A percentile compares a stretch with the other conserved stretches of the same genome.
Conservation (phyloP, 2,888 invertebrate species). For the Dascillus cervinus region DNA sequence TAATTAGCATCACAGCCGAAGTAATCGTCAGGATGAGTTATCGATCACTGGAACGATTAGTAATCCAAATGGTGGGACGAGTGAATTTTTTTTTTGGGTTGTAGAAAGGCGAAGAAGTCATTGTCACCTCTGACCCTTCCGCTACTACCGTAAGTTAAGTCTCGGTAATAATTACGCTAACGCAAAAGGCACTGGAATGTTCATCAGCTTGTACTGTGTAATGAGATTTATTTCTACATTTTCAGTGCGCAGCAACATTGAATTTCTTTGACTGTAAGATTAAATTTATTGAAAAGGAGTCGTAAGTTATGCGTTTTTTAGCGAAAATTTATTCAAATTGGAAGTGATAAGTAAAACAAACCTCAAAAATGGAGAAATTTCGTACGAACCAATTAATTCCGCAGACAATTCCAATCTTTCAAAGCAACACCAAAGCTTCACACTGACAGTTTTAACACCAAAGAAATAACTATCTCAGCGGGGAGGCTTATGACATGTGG, state of each 20-base stretch:
- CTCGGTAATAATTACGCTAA: slow-evolving; percentile 15
- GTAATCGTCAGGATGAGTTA: too few relatives aligned
- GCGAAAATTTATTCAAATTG: slow-evolving; percentile 11
- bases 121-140: slow-evolving; percentile 9
- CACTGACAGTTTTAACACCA: slow-evolving; percentile 18
- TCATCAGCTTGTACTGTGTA: slow-evolving; percentile 14
- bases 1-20: too few relatives aligned
- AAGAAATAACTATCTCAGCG: slow-evolving; percentile 17
- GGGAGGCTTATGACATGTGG: slow-evolving; percentile 18
- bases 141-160: slow-evolving; percentile 12
- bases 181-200: slow-evolving; percentile 15
- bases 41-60: too few relatives aligned
- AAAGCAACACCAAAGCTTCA: slow-evolving; percentile 17
- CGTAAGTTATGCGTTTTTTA: slow-evolving; percentile 10
- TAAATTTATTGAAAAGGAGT: slow-evolving; percentile 16
- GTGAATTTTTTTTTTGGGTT: too few relatives aligned
- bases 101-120: slow-evolving; percentile 8
- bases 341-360: slow-evolving; percentile 4
- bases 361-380: slow-evolving; percentile 7
- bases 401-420: slow-evolving; percentile 16
- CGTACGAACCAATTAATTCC: slow-evolving; percentile 16
- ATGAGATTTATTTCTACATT: slow-evolving; percentile 26
- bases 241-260: slow-evolving; percentile 25
- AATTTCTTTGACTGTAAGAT: slow-evolving; percentile 21
- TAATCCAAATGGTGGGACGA: too few relatives aligned